Conservation (phyloP, 2,797 vertebrate genomes). For the Pteropus rufus region DNA sequence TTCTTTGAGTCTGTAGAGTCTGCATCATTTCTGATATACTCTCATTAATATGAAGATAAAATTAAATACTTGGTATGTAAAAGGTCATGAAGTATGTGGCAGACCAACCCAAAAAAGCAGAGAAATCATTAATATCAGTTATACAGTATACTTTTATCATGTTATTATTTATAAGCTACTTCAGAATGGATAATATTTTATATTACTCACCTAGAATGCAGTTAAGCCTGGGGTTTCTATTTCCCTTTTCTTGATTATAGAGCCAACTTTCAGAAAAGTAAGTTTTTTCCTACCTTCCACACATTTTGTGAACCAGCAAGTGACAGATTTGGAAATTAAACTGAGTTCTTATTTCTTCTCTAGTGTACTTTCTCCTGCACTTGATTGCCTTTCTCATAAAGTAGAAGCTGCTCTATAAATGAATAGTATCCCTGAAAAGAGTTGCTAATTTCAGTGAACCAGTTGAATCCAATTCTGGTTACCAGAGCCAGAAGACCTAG, state of each 20-base stretch:
- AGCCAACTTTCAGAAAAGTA: background rate
- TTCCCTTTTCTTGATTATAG: background rate
- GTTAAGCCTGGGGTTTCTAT: background rate
- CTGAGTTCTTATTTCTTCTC: background rate
- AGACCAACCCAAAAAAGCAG: background rate
- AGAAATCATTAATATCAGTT: background rate
- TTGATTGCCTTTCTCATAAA: background rate
- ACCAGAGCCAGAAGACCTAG: background rate
- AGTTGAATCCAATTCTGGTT: background rate
- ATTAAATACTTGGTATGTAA: background rate
- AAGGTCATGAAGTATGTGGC: background rate
- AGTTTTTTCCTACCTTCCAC: background rate
- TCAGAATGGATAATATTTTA: background rate
- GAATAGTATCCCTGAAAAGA: background rate
- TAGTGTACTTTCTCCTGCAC: background rate
- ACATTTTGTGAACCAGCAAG: background rate
- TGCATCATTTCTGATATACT: background rate
- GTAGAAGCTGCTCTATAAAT: background rate
- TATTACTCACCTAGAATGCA: background rate
- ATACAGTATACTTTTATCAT: background rate
- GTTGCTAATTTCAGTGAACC: background rate
- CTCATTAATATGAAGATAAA: background rate
- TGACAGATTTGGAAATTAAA: background rate
- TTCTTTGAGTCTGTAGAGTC: background rate
- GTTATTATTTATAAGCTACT: background rate